Conservation (phyloP, 2,888 invertebrate species). For the Sympetrum striolatum region DNA sequence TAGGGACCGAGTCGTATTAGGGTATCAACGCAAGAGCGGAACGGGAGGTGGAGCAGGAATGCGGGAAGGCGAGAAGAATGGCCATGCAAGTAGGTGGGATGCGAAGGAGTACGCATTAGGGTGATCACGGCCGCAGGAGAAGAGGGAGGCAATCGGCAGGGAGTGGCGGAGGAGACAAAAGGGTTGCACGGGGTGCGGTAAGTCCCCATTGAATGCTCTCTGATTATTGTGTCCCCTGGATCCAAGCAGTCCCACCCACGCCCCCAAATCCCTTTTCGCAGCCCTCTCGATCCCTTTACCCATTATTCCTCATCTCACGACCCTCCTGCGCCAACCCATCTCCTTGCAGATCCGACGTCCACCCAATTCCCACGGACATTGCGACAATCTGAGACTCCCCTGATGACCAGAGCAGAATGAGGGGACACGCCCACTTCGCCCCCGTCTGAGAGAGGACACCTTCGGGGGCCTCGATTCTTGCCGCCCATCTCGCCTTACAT, state of each 20-base stretch:
- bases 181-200: conserved; percentile 14
- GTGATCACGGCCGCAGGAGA: background rate
- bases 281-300: background rate
- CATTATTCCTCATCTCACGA: conserved; percentile 35
- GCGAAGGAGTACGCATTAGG: background rate
- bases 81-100: background rate
- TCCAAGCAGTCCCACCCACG: background rate
- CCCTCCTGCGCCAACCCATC: background rate
- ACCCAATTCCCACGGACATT: conserved; percentile 27
- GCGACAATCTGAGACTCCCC: conserved; percentile 37
- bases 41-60: background rate
- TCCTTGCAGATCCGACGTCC: background rate
- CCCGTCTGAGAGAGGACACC: background rate
- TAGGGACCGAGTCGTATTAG: conserved; percentile 13
- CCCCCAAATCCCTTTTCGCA: background rate
- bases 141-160: background rate
- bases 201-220: conserved; percentile 36
- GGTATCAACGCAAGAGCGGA: conserved; percentile 17
- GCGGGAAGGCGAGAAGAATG: background rate
- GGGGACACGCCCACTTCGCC: background rate
- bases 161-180: background rate
- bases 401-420: conserved; percentile 2
- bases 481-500: background rate
- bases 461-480: background rate
- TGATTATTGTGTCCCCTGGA: conserved; percentile 27